Percentiles rank a stretch among this genome's conserved stretches.
Conservation (phyloP, 53 echinoderm and acorn worm species). For the Holothuria leucospilota region DNA sequence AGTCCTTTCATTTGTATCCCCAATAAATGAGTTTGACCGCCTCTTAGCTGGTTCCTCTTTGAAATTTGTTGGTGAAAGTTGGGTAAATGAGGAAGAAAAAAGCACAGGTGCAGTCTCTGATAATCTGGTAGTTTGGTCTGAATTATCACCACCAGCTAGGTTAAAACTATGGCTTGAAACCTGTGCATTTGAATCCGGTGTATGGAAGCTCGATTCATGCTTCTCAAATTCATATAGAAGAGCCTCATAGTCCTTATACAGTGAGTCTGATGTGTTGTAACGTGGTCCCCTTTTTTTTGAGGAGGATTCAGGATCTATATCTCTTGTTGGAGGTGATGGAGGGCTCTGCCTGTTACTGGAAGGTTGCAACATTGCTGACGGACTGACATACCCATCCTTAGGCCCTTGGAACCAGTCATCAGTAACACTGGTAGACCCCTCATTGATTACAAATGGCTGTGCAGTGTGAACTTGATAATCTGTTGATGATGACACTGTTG, state of each 20-base stretch:
- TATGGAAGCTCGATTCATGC: background rate
- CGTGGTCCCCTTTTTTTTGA: slow-evolving; percentile 3
- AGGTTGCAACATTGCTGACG: slow-evolving; percentile 19
- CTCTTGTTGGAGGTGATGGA: slow-evolving; percentile 71
- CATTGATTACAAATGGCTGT: slow-evolving; percentile 23
- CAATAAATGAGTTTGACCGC: slow-evolving; percentile 37
- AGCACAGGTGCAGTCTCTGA: slow-evolving; percentile 4
- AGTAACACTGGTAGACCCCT: slow-evolving; percentile 1
- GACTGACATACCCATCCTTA: background rate
- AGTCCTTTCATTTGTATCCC: slow-evolving; percentile 64
- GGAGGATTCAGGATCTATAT: slow-evolving; percentile 41
- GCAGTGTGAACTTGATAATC: slow-evolving; percentile 27
- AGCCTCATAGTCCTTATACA: slow-evolving; percentile 27
- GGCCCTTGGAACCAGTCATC: slow-evolving; percentile 14
- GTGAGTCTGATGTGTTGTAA: slow-evolving; percentile 31
- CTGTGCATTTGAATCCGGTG: background rate
- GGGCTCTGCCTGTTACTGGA: slow-evolving; percentile 11
- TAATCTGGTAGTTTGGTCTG: background rate
- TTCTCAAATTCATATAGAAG: background rate
- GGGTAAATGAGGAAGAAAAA: slow-evolving; percentile 6
- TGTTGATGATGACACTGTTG: slow-evolving; percentile 17
- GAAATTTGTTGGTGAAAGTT: slow-evolving; percentile 49
- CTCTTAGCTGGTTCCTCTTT: slow-evolving; percentile 52
- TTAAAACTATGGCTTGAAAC: no score
- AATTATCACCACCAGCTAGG: no score